Evolutionary conservation across 2,888 invertebrate species (phyloP), one percentile per base, ranked within the genome.

Genomic region (Cordilura impudica): DNA sequence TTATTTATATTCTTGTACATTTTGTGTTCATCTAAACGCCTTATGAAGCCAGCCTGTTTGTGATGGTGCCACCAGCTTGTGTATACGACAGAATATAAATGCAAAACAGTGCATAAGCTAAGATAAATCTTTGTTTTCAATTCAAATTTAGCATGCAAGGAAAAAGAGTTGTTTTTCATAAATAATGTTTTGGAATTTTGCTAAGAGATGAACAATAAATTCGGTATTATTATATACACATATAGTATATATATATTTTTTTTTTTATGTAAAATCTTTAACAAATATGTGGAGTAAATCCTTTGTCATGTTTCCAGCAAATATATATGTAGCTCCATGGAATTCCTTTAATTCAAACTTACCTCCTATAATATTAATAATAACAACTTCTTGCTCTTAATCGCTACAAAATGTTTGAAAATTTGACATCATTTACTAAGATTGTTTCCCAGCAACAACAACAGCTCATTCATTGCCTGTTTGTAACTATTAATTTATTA

Each of bases 401-500:
- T 69, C 75, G 69, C 35, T 29, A 35, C 31, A 29, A 74, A 74
- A 39, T 67, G 54, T 67, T 54, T 35, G 56, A 75, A 75, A 70
- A 63, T 70, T 76, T 76, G 63, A 63, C 75, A 76, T 70, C 69
- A 70, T 76, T 76, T 76, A 58, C 56, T 56, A 35, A 49, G 49
- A 23, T 31, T 70, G 26, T 60, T 43, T 35, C 51, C 8, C 21
- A 10, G 54, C 26, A 58, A 39, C 14, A 26, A 16, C 16, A 2
- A 26, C 16, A 49, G 8, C 45, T 18, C 53, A 49, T 16, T 31
- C 31, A 43, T 43, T 45, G 65, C 43, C 71, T 54, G 19, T 29
- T 43, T 49, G 72, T 61, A 72, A 67, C 77, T 79, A 83, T 86
- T 87, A 87, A 87, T 87, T 87, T 87, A 87, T 87, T 87, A 82